Conservation (phyloP, 2,888 invertebrate species). For the Pyrrhia umbra region DNA sequence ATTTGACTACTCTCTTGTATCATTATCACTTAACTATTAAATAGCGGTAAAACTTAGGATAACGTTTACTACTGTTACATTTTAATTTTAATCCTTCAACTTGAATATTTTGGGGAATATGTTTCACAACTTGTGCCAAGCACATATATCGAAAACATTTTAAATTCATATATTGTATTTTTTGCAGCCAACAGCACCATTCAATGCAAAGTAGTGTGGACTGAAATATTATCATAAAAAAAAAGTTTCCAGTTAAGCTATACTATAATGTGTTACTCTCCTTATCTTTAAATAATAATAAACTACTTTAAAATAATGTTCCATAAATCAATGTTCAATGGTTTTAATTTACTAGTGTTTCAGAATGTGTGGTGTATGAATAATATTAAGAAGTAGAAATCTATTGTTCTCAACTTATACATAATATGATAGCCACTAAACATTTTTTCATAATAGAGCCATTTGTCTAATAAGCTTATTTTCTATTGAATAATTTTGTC, state of each 20-base stretch:
- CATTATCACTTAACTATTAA: too few species aligned
- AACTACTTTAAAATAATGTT: conserved; percentile 3
- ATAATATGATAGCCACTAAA: background rate
- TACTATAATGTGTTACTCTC: too few species aligned
- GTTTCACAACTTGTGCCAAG: background rate
- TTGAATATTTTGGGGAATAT: background rate
- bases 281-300: conserved; percentile 1
- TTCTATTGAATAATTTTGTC: too few species aligned
- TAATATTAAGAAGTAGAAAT: conserved; percentile 2
- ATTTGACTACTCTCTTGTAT: too few species aligned
- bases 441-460: too few species aligned
- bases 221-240: too few species aligned
- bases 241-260: too few species aligned
- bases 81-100: too few species aligned
- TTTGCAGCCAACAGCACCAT: too few species aligned
- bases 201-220: too few species aligned
- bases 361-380: background rate
- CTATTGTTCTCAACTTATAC: background rate
- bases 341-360: background rate
- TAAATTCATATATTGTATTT: too few species aligned
- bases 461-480: too few species aligned
- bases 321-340: background rate
- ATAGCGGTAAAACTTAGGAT: background rate
- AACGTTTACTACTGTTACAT: background rate
- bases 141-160: background rate